Evolutionary conservation across 2,113 vertebrate genomes (phyloP).

Genomic region (Lanius ludovicianus): DNA sequence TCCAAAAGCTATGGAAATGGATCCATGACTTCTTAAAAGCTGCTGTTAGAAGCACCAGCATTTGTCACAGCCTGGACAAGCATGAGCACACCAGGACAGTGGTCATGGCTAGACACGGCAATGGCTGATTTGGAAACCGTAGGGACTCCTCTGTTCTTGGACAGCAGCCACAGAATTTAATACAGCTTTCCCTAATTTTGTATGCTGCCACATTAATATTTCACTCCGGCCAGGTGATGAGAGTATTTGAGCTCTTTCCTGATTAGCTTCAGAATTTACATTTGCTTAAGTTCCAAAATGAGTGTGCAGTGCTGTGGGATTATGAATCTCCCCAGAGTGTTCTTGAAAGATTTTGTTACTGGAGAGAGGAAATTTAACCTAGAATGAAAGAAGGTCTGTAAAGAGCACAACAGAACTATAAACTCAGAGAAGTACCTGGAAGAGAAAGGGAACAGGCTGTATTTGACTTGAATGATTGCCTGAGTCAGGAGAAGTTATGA

Average conservation of each 20-base stretch:
- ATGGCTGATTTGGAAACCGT: background rate
- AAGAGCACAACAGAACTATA: background rate
- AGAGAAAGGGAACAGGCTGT: background rate
- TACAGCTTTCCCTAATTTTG: background rate
- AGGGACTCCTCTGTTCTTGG: background rate
- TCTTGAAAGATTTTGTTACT: background rate
- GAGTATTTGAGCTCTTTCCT: background rate
- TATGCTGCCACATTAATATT: background rate
- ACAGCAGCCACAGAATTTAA: background rate
- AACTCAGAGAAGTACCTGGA: background rate
- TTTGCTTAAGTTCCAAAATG: background rate
- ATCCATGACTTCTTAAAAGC: background rate
- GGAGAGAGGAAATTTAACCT: background rate
- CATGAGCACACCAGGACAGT: background rate
- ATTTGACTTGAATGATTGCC: background rate
- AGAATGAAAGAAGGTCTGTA: background rate
- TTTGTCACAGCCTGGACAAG: background rate
- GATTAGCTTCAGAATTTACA: background rate
- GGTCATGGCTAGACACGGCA: background rate
- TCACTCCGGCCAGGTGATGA: background rate
- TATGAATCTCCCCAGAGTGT: rapidly evolving
- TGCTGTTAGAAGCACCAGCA: background rate
- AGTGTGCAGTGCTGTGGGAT: background rate
- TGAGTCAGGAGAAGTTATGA: background rate
- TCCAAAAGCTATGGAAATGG: background rate